Evolutionary conservation across 64 coral and sea anemone genomes (phyloP), one percentile per base, ranked within the genome.

Genomic region (Dendrophyllia cribrosa): DNA sequence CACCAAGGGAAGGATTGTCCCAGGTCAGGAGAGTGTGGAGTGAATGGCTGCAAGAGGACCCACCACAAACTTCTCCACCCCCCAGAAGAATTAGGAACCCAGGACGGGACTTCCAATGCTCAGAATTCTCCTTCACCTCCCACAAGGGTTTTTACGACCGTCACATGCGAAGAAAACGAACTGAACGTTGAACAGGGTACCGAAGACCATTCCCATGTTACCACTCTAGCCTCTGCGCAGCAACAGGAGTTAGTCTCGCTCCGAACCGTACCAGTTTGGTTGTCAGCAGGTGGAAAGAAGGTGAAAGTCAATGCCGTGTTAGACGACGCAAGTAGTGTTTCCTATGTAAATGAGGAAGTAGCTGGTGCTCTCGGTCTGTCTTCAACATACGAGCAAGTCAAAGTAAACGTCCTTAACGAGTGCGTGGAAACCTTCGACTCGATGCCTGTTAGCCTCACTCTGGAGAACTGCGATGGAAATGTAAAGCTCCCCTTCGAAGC

Each of bases 401-500:
- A 46, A 75, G 92, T 93, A 10, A 78, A 93, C 67, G 86, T 94
- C 20, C 34, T 94, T 20, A 88, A 94, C n/a, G 78, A 93, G 51
- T 46, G 53, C 2, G 59, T 77, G 51, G 85, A 87, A 19, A 86
- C 82, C 49, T 87, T 93, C 26, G 82, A 93, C 16, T 93, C 91
- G 14, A 80, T 93, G 75, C 83, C 74, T 13, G 91, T 81, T 21
- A 93, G 9, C 5, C 17, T 87, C 16, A 62, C 86, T 6, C 60
- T 92, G 21, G 79, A 93, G 68, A 91, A 49, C 69, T 73, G 58
- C 43, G 53, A 49, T 70, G 91, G 91, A 11, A 64, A 88, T 46
- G 88, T 88, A 22, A 74, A 52, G 25, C 74, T 66, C 3, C 75
- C 51, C 16, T 82, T 94, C 46, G 55, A 82, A 51, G 92, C 79